Conservation (phyloP, 2,888 invertebrate genomes). For the Drosophila greeni region DNA sequence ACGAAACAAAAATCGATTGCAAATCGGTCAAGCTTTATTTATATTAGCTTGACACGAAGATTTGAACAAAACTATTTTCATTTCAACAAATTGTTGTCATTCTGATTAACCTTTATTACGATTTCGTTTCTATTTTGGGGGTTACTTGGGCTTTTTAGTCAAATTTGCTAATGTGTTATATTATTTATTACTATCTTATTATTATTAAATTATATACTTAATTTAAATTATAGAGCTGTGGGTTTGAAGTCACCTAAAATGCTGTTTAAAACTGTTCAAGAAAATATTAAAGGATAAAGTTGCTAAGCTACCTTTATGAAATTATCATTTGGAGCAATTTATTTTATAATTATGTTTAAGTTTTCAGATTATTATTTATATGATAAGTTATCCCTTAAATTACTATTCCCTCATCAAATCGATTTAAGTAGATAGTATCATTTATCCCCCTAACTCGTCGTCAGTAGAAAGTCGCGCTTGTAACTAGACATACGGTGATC, state of each 20-base stretch:
- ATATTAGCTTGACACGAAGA: slow-evolving; percentile 23
- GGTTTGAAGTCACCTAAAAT: not conserved
- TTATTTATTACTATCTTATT: not conserved
- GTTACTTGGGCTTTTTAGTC: not conserved
- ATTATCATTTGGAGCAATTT: no score
- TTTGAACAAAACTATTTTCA: slow-evolving; percentile 2
- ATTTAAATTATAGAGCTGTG: not conserved
- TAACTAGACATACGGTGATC: slow-evolving; percentile 29
- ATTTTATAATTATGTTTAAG: not conserved
- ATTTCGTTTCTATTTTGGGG: not conserved
- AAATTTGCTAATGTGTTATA: no score
- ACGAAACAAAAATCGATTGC: slow-evolving; percentile 53
- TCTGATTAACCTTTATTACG: not conserved
- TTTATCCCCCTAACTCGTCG: slow-evolving; percentile 5
- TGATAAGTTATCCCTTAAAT: no score
- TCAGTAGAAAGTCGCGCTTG: slow-evolving; percentile 34
- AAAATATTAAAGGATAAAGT: no score
- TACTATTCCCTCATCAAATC: not conserved
- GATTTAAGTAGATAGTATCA: not conserved
- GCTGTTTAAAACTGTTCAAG: no score
- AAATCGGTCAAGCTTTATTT: slow-evolving; percentile 25
- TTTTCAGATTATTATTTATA: not conserved
- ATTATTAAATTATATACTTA: not conserved
- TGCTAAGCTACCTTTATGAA: no score
- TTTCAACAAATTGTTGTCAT: slow-evolving; percentile 9